Base-by-base conservation (phyloP, 2,888 invertebrate species). In the Catocala sponsa region DNA sequence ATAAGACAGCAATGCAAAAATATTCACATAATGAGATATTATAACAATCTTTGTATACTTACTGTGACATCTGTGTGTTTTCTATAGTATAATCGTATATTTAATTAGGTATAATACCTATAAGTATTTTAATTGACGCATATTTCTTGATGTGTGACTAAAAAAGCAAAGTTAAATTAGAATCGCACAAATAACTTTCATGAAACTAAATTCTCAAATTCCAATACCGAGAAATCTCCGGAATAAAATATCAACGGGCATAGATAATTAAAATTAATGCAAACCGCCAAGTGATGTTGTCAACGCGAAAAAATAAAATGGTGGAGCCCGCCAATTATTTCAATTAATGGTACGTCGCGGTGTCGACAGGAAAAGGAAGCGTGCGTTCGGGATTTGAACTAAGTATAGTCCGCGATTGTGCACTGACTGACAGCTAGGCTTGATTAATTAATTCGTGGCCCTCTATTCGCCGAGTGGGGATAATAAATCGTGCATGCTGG, bases 291-390 rank as follows among this genome's bases (percentile, higher is more conserved):
- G 77, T 73, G 76, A 80, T 86, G 89, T 88, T 91, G 90, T 91
- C 91, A 89, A 78, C 88, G 85, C 83, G 79, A 89, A 91, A 91
- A 88, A 91, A 88, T 83, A 88, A 87, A 87, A 78, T 76, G 84
- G 80, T 70, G 76, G 83, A 82, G 81, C 81, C 85, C 89, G 92
- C 91, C 92, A 94, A 94, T 93, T 93, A 93, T 90, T 88, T 90
- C 92, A 92, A 92, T 93, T 92, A 92, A 94, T 91, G 90, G 78
- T 88, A 91, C 89, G 90, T 88, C 87, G 81, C 83, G 79, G 83
- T 79, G 90, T 82, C 83, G 90, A 91, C 92, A 91, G 93, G 93
- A 94, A 93, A 89, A 89, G 92, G 92, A 94, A 94, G 83, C 89
- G 79, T 79, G 71, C 78, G 80, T 81, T 74, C 79, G 82, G 78